phyloP scores from a whole-genome alignment of 2,888 invertebrate genomes.

The Epistrophe eligans region DNA sequence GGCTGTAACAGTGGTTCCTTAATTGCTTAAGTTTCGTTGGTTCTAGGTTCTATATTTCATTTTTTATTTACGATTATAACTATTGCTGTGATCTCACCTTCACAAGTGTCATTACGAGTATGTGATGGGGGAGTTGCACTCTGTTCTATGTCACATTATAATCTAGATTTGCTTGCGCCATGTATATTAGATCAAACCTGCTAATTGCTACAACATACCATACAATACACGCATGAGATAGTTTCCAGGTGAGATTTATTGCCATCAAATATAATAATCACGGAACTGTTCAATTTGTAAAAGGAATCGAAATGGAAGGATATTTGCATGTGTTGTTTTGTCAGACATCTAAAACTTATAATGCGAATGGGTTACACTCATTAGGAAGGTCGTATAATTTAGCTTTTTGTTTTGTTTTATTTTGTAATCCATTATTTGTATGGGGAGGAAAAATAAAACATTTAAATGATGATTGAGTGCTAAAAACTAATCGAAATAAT shows the following conservation, averaged over 20 bases:
- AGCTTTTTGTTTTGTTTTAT: constrained; percentile 24
- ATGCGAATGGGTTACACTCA: constrained; percentile 49
- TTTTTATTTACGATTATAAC: constrained; percentile 54
- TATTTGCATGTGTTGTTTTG: constrained; percentile 40
- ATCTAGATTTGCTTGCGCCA: constrained; percentile 67
- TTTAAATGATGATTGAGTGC: too few relatives aligned
- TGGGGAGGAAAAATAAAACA: background rate
- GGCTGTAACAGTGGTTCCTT: constrained; percentile 33
- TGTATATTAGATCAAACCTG: constrained; percentile 70
- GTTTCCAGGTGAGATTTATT: constrained; percentile 83
- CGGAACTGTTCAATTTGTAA: constrained; percentile 59
- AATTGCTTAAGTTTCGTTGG: constrained; percentile 48
- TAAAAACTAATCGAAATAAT: too few relatives aligned
- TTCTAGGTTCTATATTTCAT: background rate
- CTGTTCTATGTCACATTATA: constrained; percentile 24
- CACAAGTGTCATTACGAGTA: constrained; percentile 68
- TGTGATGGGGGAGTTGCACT: constrained; percentile 42
- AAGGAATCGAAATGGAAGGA: background rate
- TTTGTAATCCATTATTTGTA: constrained; percentile 14
- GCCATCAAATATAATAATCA: constrained; percentile 70
- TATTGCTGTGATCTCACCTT: constrained; percentile 73
- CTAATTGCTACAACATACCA: constrained; percentile 61
- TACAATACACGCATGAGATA: constrained; percentile 80
- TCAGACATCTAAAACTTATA: constrained; percentile 61
- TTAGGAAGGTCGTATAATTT: constrained; percentile 26